Evolutionary conservation across 2,888 invertebrate species (phyloP).

Genomic region (Synergus gifuensis): DNA sequence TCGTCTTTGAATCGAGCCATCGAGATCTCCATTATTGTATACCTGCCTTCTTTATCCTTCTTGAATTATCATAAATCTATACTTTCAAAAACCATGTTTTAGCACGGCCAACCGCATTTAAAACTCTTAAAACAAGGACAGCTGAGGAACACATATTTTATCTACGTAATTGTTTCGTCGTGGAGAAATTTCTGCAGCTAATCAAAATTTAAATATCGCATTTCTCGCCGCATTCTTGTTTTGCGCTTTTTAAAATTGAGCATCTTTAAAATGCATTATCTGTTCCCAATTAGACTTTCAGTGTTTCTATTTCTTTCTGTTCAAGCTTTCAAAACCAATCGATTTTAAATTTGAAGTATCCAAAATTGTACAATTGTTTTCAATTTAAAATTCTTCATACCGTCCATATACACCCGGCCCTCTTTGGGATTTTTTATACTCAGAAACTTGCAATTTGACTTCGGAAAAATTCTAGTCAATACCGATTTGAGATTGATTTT

Average conservation of each 20-base stretch:
- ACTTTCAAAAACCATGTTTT: constrained; percentile 62
- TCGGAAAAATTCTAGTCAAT: neutral
- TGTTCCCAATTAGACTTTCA: constrained; percentile 63
- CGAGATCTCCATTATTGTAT: neutral
- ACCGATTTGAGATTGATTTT: too few species aligned
- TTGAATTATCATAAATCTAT: constrained; percentile 54
- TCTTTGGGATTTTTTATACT: neutral
- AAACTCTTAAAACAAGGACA: neutral
- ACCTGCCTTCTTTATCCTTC: neutral
- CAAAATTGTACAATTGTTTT: too few species aligned
- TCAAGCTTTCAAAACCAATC: too few species aligned
- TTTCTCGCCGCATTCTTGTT: constrained; percentile 43
- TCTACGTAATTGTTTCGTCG: too few species aligned
- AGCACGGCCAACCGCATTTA: constrained; percentile 56
- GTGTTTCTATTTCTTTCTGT: constrained; percentile 42
- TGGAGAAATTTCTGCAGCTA: neutral
- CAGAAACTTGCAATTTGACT: neutral
- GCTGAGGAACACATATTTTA: too few species aligned
- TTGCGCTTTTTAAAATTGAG: constrained; percentile 43
- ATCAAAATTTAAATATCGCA: neutral
- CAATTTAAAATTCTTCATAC: too few species aligned
- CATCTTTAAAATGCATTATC: constrained; percentile 53
- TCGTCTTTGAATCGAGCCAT: constrained; percentile 14
- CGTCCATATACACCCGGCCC: too few species aligned
- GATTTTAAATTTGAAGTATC: too few species aligned